Percentiles rank a stretch among this genome's conserved stretches.
Evolutionary conservation across 2,888 invertebrate genomes (phyloP).

Genomic region (Didymodactylos carnosus): DNA sequence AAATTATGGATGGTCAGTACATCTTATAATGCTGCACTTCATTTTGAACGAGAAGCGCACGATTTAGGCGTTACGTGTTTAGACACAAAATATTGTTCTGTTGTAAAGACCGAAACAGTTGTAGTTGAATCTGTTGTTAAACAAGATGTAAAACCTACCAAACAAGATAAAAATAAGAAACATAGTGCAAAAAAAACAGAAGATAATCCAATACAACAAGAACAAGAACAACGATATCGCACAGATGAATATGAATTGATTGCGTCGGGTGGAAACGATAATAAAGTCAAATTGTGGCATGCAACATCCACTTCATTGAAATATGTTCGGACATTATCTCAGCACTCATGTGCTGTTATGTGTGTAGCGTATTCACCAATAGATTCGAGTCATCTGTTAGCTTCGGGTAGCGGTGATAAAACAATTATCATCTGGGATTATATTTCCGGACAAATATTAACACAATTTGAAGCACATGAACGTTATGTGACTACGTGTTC

Average conservation of each 20-base stretch:
- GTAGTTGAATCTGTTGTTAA: too few species aligned
- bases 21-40: neutral
- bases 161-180: too few species aligned
- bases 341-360: neutral
- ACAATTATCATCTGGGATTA: neutral
- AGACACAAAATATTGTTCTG: neutral
- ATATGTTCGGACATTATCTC: neutral
- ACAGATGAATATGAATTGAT: neutral
- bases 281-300: neutral
- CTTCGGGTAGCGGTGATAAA: neutral
- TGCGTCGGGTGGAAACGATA: neutral
- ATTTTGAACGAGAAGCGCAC: constrained; percentile 1
- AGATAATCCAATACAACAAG: too few species aligned
- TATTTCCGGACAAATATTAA: neutral
- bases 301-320: neutral
- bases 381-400: neutral
- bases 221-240: neutral
- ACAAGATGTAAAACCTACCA: too few species aligned
- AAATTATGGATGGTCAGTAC: neutral
- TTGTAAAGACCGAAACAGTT: too few species aligned
- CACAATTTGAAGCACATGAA: neutral
- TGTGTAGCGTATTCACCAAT: neutral
- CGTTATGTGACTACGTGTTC: neutral
- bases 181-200: too few species aligned
- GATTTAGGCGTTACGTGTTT: neutral